Percentiles rank a stretch among this genome's conserved stretches.
These are phyloP conservation scores for Pardalotus punctatus DNA, from an alignment of 2,113 vertebrate species.

Conservation along the genomic window DNA sequence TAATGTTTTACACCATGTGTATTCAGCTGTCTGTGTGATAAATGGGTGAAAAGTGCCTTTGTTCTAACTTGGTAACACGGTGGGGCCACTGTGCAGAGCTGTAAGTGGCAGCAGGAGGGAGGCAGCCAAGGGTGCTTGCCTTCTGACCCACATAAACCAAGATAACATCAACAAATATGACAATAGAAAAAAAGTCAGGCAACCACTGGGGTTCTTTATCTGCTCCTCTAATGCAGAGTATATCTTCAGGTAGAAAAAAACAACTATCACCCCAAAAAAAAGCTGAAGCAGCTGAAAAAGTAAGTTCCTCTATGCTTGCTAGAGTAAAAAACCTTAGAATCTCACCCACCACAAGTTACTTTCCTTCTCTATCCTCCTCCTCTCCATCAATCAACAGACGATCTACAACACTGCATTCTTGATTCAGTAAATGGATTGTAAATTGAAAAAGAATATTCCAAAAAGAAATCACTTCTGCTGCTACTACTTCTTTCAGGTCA, in stretches of 20 bases:
- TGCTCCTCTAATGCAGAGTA: not conserved
- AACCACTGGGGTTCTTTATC: not conserved
- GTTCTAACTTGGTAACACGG: not conserved
- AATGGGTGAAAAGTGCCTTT: conserved; percentile 3
- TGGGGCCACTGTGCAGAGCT: not conserved
- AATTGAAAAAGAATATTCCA: not conserved
- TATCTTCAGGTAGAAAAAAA: not conserved
- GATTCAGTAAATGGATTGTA: not conserved
- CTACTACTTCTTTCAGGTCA: not conserved
- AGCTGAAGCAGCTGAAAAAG: not conserved
- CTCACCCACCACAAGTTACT: not conserved
- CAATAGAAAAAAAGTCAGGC: not conserved
- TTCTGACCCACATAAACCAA: conserved; percentile 6
- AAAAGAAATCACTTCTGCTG: not conserved
- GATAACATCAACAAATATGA: conserved; percentile 13
- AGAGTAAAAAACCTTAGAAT: not conserved
- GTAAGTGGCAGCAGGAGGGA: not conserved
- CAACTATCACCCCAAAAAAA: not conserved
- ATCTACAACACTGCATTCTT: not conserved
- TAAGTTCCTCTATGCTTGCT: not conserved
- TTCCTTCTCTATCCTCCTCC: not conserved
- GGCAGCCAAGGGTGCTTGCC: not conserved
- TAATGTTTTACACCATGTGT: not conserved
- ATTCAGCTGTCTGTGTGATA: conserved; percentile 38
- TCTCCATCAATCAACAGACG: not conserved